Percentiles rank a stretch among this genome's conserved stretches.
These are phyloP conservation scores for Oncorhynchus kisutch DNA, from an alignment of 2,113 vertebrate species.

Conservation along the genomic window DNA sequence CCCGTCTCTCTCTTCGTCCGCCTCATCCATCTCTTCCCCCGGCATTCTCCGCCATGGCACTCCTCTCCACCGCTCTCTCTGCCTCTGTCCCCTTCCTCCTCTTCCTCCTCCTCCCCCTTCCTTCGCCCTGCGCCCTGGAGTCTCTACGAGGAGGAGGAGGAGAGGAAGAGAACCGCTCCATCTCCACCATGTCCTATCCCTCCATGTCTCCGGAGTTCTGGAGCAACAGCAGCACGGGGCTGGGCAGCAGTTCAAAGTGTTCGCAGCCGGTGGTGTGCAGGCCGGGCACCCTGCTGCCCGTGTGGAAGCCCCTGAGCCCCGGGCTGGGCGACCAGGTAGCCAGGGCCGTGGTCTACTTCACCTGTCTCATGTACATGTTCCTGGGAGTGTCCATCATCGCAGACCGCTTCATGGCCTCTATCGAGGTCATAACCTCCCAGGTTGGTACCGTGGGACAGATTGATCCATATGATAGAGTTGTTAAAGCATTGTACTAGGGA, in stretches of 20 bases:
- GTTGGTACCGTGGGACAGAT: conserved; percentile 66
- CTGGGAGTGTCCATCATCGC: conserved; percentile 96
- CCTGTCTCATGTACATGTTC: conserved; percentile 96
- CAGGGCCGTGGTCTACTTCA: conserved; percentile 88
- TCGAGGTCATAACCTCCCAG: conserved; percentile 97
- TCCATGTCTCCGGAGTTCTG: conserved; percentile 21
- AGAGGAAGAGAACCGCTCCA: not conserved
- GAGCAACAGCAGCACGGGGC: conserved; percentile 6
- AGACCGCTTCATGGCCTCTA: conserved; percentile 97
- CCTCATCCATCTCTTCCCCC: not conserved
- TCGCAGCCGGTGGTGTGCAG: conserved; percentile 66
- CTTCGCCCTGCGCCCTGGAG: conserved; percentile 60
- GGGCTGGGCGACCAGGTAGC: conserved; percentile 79
- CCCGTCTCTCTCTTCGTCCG: not conserved
- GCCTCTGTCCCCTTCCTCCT: conserved; percentile 51
- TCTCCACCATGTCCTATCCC: not conserved
- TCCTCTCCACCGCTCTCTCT: conserved; percentile 17
- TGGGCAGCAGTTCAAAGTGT: conserved; percentile 34
- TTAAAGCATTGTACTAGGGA: too few relatives aligned
- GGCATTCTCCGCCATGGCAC: conserved; percentile 59
- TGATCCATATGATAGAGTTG: too few relatives aligned
- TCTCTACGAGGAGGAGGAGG: conserved; percentile 49
- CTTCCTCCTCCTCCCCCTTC: conserved; percentile 43
- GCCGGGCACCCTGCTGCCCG: conserved; percentile 85
- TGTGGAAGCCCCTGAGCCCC: conserved; percentile 81